Conservation (phyloP, 2,888 invertebrate genomes). For the Mellilla xanthometata region DNA sequence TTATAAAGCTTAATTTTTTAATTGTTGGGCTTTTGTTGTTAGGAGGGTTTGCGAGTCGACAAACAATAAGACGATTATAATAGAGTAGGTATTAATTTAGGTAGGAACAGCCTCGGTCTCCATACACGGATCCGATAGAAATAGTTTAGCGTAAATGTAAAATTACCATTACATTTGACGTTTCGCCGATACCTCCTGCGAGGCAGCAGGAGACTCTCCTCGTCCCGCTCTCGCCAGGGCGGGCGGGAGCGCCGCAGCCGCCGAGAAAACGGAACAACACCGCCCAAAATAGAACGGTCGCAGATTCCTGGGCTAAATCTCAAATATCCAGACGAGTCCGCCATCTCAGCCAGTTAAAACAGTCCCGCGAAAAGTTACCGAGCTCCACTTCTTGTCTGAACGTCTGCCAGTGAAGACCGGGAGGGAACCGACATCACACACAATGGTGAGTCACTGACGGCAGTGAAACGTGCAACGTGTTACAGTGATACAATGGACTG, state of each 20-base stretch:
- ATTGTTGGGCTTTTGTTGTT: too few species aligned
- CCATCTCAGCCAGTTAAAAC: constrained; percentile 90
- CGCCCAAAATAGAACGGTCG: constrained; percentile 79
- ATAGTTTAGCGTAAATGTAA: constrained; percentile 80
- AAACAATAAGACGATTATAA: too few species aligned
- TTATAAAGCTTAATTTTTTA: too few species aligned
- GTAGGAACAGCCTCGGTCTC: constrained; percentile 52
- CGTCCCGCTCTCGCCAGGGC: constrained; percentile 59
- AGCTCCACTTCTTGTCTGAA: constrained; percentile 90
- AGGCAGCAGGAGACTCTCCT: constrained; percentile 48
- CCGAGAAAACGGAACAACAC: constrained; percentile 60
- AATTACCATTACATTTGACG: constrained; percentile 69
- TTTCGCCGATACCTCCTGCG: constrained; percentile 45
- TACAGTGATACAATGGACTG: constrained; percentile 70
- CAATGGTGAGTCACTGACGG: constrained; percentile 85
- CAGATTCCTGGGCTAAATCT: constrained; percentile 84
- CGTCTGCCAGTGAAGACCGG: constrained; percentile 88
- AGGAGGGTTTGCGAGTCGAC: too few species aligned
- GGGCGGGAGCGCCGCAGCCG: constrained; percentile 46
- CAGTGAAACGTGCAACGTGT: constrained; percentile 76
- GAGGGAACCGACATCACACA: constrained; percentile 85
- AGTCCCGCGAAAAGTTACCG: constrained; percentile 84
- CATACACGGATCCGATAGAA: constrained; percentile 68
- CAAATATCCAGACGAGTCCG: constrained; percentile 85
- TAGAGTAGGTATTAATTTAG: constrained; percentile 2